These are phyloP conservation scores for Butastur rufipennis DNA, from an alignment of 2,113 vertebrate genomes.

Conservation along the genomic window DNA sequence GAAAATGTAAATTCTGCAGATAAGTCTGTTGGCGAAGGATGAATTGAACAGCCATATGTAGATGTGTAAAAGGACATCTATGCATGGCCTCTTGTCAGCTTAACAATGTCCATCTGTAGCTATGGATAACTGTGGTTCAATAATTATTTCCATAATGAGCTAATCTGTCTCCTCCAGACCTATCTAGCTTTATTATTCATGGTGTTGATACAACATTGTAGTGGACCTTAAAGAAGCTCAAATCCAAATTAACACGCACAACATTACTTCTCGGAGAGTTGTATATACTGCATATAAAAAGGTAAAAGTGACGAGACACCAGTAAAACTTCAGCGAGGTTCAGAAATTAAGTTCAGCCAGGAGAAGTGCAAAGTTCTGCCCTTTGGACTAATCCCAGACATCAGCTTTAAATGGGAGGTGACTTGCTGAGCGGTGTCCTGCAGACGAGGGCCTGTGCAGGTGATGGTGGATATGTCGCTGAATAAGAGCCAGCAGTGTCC, in stretches of 20 bases:
- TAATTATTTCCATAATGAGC: not conserved
- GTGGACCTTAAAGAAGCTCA: not conserved
- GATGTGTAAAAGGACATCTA: not conserved
- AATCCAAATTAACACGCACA: not conserved
- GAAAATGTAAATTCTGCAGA: not conserved
- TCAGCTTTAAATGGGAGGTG: not conserved
- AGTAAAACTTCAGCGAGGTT: not conserved
- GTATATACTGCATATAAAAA: not conserved
- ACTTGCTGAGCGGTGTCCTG: not conserved
- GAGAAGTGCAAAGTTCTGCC: not conserved
- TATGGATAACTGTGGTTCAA: not conserved
- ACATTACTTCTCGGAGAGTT: not conserved
- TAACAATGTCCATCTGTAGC: not conserved
- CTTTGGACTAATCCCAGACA: not conserved
- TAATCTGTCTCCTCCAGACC: not conserved
- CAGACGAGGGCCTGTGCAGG: not conserved
- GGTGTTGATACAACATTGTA: not conserved
- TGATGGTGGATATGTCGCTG: not conserved
- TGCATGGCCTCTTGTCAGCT: not conserved
- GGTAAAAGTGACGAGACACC: not conserved
- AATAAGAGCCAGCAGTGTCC: not conserved
- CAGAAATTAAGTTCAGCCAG: not conserved
- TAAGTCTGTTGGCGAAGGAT: not conserved
- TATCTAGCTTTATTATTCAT: not conserved
- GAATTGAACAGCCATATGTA: not conserved